Evolutionary conservation across 2,797 vertebrate genomes (phyloP), one percentile per base, ranked within the genome.

Genomic region (Takifugu rubripes): DNA sequence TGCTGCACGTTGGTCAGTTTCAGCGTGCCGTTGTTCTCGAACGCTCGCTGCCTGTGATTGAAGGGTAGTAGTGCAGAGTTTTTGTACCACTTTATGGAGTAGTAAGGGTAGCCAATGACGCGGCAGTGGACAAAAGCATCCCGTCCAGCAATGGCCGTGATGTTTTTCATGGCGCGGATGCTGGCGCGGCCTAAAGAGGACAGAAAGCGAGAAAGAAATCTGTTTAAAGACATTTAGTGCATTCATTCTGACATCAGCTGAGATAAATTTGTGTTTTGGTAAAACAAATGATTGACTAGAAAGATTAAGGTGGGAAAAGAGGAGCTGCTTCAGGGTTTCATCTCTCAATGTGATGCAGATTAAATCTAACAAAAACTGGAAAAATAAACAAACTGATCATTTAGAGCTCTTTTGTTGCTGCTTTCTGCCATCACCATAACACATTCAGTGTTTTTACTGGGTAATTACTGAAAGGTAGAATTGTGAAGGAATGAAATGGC

Each of bases 41-140:
- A 99, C 0, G 97, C 97, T 67, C 96, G 92, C 92, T 99, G 97
- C 6, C 97, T 93, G 67, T 99, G 97, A 86, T 99, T 99, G 72
- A 98, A 99, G 0, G 97, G 97, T 24, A 99, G 91, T 78, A 99
- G 88, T 1, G 95, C 95, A 0, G 95, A 96, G 82, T 98, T 96
- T 90, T 99, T 99, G 87, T 97, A 99, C 97, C 97, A 99, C 78
- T 99, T 98, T 83, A 99, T 99, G 84, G 96, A 99, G 86, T 99
- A 99, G 70, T 99, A 99, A 0, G 97, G 97, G 64, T 99, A 99
- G 62, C 97, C 97, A 11, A 99, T 98, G 59, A 99, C 96, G 0
- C 96, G 94, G 53, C 97, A 99, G 89, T 99, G 96, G 61, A 99
- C 95, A 49, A 96, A 99, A 1, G 94, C 97, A 61, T 99, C 97